These are phyloP conservation scores for Melinopterus prodromus DNA, from an alignment of 2,888 invertebrate genomes.

Conservation along the genomic window DNA sequence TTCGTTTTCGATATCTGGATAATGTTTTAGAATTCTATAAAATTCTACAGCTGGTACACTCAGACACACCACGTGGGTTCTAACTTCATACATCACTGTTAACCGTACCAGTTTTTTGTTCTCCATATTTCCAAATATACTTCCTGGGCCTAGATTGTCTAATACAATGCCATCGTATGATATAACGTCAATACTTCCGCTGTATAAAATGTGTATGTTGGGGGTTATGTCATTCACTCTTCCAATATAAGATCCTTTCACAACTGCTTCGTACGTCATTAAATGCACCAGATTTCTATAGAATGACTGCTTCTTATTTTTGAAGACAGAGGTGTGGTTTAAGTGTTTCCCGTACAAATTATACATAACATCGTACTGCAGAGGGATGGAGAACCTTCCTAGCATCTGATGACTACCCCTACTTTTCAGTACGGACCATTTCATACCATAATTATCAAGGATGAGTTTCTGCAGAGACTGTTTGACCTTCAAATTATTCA, in stretches of 20 bases:
- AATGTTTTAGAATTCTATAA: slow-evolving; percentile 38
- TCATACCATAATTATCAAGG: slow-evolving; percentile 34
- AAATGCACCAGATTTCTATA: slow-evolving; percentile 37
- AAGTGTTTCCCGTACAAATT: slow-evolving; percentile 36
- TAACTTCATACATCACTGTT: slow-evolving; percentile 39
- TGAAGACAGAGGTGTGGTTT: slow-evolving; percentile 30
- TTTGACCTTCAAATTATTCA: slow-evolving; percentile 29
- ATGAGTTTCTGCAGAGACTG: slow-evolving; percentile 29
- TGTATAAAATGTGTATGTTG: slow-evolving; percentile 40
- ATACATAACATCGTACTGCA: slow-evolving; percentile 37
- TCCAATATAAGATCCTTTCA: slow-evolving; percentile 40
- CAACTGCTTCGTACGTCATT: slow-evolving; percentile 34
- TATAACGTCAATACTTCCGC: slow-evolving; percentile 42
- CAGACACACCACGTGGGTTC: slow-evolving; percentile 38
- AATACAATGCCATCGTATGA: slow-evolving; percentile 43
- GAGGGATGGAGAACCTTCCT: slow-evolving; percentile 29
- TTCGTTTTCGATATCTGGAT: slow-evolving; percentile 37
- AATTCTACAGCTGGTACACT: slow-evolving; percentile 37
- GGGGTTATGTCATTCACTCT: slow-evolving; percentile 41
- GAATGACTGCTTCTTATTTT: slow-evolving; percentile 26
- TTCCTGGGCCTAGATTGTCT: slow-evolving; percentile 37
- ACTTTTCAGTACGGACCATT: slow-evolving; percentile 32
- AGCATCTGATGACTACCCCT: slow-evolving; percentile 28
- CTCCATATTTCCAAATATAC: slow-evolving; percentile 44
- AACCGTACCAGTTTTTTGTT: slow-evolving; percentile 32